phyloP scores from a whole-genome alignment of 2,888 invertebrate genomes.

The Sisyra terminalis region DNA sequence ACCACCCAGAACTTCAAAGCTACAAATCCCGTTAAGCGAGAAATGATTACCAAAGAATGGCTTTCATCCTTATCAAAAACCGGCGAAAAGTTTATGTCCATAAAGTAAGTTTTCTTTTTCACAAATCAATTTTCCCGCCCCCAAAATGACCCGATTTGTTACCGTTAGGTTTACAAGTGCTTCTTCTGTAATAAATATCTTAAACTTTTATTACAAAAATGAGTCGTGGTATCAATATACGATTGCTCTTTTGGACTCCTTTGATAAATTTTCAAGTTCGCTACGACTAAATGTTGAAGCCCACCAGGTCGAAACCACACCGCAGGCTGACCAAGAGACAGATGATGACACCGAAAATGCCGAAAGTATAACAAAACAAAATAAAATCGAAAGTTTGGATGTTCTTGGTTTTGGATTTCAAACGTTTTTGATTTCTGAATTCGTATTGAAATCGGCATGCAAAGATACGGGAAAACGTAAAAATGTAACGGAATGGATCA shows the following conservation, averaged over 20 bases:
- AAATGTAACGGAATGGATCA: background rate
- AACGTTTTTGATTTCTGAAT: constrained; percentile 1
- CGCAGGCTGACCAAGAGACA: too few relatives aligned
- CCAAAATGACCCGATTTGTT: too few relatives aligned
- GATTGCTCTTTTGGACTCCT: background rate
- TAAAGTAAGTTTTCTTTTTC: too few relatives aligned
- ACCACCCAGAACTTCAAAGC: too few relatives aligned
- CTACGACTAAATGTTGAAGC: background rate
- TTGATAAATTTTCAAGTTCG: background rate
- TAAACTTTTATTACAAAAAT: constrained; percentile 1
- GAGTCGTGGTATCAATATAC: background rate
- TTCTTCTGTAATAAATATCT: background rate
- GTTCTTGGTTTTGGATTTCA: constrained; percentile 1
- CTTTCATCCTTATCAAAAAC: too few relatives aligned
- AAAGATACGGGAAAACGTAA: background rate
- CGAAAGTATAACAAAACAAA: background rate
- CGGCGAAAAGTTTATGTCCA: too few relatives aligned
- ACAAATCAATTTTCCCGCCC: too few relatives aligned
- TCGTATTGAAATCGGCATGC: background rate
- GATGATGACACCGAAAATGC: too few relatives aligned
- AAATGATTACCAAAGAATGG: too few relatives aligned
- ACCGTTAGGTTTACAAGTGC: background rate
- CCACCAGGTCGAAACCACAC: background rate
- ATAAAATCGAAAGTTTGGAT: background rate
- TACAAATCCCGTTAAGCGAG: too few relatives aligned